phyloP scores from a whole-genome alignment of 2,113 vertebrate species.

The Prunella fulvescens region DNA sequence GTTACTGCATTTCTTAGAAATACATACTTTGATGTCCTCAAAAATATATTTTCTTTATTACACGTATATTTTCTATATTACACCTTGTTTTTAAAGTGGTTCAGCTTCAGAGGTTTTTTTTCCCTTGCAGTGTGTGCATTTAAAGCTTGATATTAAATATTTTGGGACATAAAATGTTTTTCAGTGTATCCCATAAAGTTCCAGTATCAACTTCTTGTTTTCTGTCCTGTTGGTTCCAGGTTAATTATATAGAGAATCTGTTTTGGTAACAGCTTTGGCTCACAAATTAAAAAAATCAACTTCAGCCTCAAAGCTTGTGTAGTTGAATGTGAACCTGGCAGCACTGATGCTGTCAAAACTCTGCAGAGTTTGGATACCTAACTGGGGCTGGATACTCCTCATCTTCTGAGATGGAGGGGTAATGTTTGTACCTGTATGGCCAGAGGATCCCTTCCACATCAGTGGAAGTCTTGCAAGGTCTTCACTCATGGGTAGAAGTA shows the following conservation, averaged over 20 bases:
- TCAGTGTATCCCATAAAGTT: not conserved
- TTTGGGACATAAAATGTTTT: not conserved
- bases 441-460: not conserved
- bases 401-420: not conserved
- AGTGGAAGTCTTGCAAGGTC: not conserved
- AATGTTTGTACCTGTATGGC: not conserved
- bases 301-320: not conserved
- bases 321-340: not conserved
- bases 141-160: not conserved
- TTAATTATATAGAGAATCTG: not conserved
- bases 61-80: not conserved
- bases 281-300: not conserved
- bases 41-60: not conserved
- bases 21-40: not conserved
- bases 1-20: not conserved
- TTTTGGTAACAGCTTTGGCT: not conserved
- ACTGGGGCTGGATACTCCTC: not conserved
- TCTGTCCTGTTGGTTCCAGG: not conserved
- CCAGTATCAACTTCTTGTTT: not conserved
- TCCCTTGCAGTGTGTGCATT: not conserved
- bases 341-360: not conserved
- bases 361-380: not conserved
- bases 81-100: not conserved
- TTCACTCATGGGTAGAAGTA: not conserved
- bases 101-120: rapidly evolving